Conservation (phyloP, 2,888 invertebrate species). For the Altica lythri region DNA sequence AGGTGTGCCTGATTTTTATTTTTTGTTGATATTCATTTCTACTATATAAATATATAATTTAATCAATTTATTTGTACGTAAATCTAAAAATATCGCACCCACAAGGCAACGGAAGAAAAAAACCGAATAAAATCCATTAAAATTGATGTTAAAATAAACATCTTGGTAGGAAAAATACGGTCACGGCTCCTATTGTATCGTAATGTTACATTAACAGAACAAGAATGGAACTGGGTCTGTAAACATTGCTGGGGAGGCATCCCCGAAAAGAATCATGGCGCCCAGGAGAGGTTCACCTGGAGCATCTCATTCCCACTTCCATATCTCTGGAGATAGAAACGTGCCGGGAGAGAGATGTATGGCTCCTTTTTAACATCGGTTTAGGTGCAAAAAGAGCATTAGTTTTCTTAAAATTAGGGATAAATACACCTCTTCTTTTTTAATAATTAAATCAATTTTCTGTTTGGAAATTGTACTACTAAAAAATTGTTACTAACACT, state of each 20-base stretch:
- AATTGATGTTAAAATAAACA: constrained; percentile 53
- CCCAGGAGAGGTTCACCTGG: constrained; percentile 55
- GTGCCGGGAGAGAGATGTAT: constrained; percentile 50
- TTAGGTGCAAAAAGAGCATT: constrained; percentile 39
- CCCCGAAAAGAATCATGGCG: constrained; percentile 56
- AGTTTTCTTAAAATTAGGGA: too few relatives aligned
- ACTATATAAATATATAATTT: too few relatives aligned
- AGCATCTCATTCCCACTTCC: constrained; percentile 54
- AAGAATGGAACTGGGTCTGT: constrained; percentile 56
- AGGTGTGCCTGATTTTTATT: too few relatives aligned
- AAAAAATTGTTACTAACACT: too few relatives aligned
- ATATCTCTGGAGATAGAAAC: constrained; percentile 52
- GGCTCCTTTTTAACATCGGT: constrained; percentile 57
- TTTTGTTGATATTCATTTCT: too few relatives aligned
- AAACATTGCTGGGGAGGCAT: constrained; percentile 54
- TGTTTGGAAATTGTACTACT: too few relatives aligned
- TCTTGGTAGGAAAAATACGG: constrained; percentile 50
- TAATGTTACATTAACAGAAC: constrained; percentile 57
- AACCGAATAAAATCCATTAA: constrained; percentile 33
- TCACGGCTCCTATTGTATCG: constrained; percentile 53
- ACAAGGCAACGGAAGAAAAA: constrained; percentile 15
- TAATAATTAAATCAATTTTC: too few relatives aligned
- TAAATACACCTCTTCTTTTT: too few relatives aligned
- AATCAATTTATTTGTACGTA: too few relatives aligned
- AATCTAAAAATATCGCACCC: too few relatives aligned